Evolutionary conservation across 1,140 invertebrate genomes (phyloP).

Genomic region (Penaeus japonicus): DNA sequence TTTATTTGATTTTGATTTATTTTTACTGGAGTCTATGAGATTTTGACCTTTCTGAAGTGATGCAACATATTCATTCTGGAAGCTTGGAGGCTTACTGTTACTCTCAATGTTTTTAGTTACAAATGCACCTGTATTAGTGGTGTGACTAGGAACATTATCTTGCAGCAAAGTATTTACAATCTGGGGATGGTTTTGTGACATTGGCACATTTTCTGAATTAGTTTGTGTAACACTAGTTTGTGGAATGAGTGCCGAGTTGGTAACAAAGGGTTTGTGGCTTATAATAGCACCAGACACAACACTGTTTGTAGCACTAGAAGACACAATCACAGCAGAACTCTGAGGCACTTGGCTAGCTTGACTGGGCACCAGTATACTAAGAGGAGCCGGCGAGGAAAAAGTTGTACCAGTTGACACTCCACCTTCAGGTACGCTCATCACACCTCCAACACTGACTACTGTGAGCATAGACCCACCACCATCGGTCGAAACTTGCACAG

Average conservation of each 20-base stretch:
- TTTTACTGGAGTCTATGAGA: conserved; percentile 48
- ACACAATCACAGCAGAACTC: conserved; percentile 55
- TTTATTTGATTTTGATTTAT: conserved; percentile 51
- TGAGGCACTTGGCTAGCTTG: conserved; percentile 56
- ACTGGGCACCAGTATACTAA: conserved; percentile 49
- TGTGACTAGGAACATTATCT: conserved; percentile 56
- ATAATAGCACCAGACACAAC: conserved; percentile 54
- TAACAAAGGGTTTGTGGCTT: conserved; percentile 48
- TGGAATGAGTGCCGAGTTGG: conserved; percentile 50
- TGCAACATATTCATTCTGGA: conserved; percentile 51
- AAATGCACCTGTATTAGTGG: conserved; percentile 37
- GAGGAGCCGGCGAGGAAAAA: conserved; percentile 44
- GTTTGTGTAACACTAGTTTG: conserved; percentile 50
- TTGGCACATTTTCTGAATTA: conserved; percentile 52
- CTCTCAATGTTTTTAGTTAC: conserved; percentile 41
- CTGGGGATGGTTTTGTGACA: conserved; percentile 43
- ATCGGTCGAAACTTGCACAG: conserved; percentile 33
- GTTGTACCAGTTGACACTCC: conserved; percentile 44
- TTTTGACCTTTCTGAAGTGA: conserved; percentile 38
- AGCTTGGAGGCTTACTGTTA: conserved; percentile 27
- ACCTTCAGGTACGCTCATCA: conserved; percentile 43
- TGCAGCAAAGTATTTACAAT: conserved; percentile 35
- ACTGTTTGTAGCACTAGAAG: conserved; percentile 55
- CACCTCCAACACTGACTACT: conserved; percentile 43
- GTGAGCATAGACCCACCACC: conserved; percentile 45